These are phyloP conservation scores for Metopolophium dirhodum DNA, from an alignment of 1,140 invertebrate species.

Conservation along the genomic window DNA sequence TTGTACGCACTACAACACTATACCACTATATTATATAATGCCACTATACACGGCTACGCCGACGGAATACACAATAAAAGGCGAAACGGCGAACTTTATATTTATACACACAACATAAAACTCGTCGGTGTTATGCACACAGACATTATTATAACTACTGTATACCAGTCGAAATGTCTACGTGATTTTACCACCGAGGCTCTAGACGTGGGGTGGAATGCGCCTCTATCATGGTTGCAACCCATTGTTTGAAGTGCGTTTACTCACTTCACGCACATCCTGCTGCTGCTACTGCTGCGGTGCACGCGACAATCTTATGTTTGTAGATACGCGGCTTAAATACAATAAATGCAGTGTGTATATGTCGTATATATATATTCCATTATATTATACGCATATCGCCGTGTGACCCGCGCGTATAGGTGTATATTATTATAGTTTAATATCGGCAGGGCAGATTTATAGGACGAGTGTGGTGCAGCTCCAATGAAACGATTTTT, in stretches of 20 bases:
- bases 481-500: neutral
- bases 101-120: neutral
- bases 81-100: neutral
- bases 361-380: too few species aligned
- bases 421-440: neutral
- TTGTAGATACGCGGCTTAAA: neutral
- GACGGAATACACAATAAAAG: slow-evolving; percentile 19
- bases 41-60: neutral
- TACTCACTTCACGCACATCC: neutral
- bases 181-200: neutral
- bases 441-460: neutral
- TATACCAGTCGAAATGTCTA: slow-evolving; percentile 15
- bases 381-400: neutral
- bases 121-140: neutral
- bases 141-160: slow-evolving; percentile 31
- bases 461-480: neutral
- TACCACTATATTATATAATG: neutral
- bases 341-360: neutral
- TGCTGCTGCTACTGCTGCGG: too few species aligned
- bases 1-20: neutral
- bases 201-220: neutral
- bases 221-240: neutral
- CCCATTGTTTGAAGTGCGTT: neutral
- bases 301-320: neutral
- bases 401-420: neutral